Evolutionary conservation across 2,113 vertebrate species (phyloP).

Genomic region (Misgurnus anguillicaudatus): DNA sequence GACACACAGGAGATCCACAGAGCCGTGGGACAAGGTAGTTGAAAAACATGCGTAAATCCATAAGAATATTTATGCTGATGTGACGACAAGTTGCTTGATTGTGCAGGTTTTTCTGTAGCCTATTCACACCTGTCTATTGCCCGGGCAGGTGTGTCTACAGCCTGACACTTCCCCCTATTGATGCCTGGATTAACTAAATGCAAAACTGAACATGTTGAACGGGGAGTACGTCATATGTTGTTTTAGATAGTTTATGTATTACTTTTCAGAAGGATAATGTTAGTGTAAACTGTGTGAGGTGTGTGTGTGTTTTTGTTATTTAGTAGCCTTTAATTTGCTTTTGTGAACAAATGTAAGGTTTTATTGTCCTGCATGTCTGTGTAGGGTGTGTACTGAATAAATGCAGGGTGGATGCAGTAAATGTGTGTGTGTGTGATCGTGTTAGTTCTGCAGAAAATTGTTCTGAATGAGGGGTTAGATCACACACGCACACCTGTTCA

Average conservation of each 20-base stretch:
- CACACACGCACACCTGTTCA: background rate
- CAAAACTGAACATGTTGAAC: background rate
- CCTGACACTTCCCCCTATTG: background rate
- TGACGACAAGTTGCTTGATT: background rate
- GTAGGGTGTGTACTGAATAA: background rate
- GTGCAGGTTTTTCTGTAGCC: background rate
- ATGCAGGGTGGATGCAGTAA: background rate
- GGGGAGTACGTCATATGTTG: background rate
- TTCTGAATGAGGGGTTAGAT: background rate
- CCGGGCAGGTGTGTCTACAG: too few species aligned
- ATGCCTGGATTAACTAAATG: background rate
- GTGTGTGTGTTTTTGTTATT: background rate
- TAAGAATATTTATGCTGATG: slow-evolving; percentile 21
- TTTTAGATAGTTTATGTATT: background rate
- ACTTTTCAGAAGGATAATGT: background rate
- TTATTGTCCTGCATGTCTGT: background rate
- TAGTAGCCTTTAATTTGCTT: background rate
- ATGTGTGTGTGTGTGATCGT: background rate
- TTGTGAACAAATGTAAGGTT: background rate
- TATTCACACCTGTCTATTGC: background rate
- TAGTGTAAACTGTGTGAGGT: background rate
- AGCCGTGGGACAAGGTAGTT: slow-evolving; percentile 88
- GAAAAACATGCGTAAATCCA: background rate
- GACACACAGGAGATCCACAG: slow-evolving; percentile 87
- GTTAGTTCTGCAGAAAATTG: background rate